Percentiles rank a stretch among this genome's conserved stretches.
These are phyloP conservation scores for Hippocampus abdominalis DNA, from an alignment of 2,113 vertebrate species.

Conservation along the genomic window DNA sequence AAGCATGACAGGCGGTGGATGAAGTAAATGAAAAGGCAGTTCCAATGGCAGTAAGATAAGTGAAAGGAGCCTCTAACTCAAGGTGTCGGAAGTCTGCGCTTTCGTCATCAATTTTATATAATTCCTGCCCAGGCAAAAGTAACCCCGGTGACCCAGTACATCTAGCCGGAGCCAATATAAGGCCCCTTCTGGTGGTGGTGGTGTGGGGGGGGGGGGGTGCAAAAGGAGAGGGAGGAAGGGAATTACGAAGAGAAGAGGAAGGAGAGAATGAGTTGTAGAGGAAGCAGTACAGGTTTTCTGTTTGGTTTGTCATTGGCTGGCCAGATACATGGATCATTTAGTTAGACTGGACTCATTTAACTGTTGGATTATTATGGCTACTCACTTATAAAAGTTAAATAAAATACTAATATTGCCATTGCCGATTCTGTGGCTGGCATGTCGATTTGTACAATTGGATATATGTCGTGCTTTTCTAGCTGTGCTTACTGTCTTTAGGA, in stretches of 20 bases:
- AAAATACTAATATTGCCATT: background rate
- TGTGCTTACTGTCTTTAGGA: background rate
- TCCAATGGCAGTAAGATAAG: slow-evolving; percentile 42
- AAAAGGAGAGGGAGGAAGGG: background rate
- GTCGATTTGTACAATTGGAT: background rate
- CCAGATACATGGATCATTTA: slow-evolving; percentile 40
- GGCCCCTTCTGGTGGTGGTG: background rate
- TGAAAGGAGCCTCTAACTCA: slow-evolving; percentile 33
- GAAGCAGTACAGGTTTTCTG: slow-evolving; percentile 1
- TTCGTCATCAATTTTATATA: slow-evolving; percentile 54
- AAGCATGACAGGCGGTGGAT: slow-evolving; percentile 24
- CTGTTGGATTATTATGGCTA: slow-evolving; percentile 3
- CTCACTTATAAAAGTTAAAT: background rate
- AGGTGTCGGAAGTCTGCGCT: slow-evolving; percentile 33
- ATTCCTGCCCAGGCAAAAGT: slow-evolving; percentile 48
- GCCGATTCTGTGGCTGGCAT: background rate
- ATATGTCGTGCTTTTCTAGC: background rate
- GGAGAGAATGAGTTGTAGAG: slow-evolving; percentile 3
- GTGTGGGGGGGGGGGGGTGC: too few relatives aligned
- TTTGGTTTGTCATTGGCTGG: slow-evolving; percentile 36
- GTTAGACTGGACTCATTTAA: slow-evolving; percentile 10
- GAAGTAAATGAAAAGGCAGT: slow-evolving; percentile 13
- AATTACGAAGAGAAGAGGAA: slow-evolving; percentile 4
- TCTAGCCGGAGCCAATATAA: slow-evolving; percentile 23
- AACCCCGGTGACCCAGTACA: slow-evolving; percentile 31